Base-by-base conservation (phyloP, 1,140 invertebrate genomes). In the Dinoponera quadriceps region DNA sequence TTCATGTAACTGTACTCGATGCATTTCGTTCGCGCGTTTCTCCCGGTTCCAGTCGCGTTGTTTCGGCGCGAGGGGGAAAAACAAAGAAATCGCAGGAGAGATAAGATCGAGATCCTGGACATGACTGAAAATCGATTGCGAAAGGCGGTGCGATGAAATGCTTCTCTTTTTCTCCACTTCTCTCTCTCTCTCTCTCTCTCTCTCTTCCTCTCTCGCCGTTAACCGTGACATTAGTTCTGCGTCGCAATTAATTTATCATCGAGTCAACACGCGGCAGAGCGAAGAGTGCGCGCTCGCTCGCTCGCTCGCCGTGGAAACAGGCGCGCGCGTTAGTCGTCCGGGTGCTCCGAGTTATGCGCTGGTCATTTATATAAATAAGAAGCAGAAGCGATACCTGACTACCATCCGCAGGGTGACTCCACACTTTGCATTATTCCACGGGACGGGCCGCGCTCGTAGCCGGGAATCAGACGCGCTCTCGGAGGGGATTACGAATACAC, bases 361-460 rank as follows among this genome's bases (percentile, higher is more conserved):
- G 90, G 93, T 94, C 94, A 94, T 94, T 94, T 94, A 94, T 94
- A 94, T 94, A 94, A 94, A 94, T 94, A 94, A 94, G 94, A 93
- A 89, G 90, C 90, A 91, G 90, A 93, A 94, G 90, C 92, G 94
- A 94, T 94, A 94, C 93, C 93, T 92, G 92, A 93, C 93, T 94
- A 93, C 93, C 92, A 88, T 90, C 91, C 82, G 65, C 86, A 62
- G 63, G 88, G 91, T 94, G 93, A 94, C 93, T 93, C 57, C 77
- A 93, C 93, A 92, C 91, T 94, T 94, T 93, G 87, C 91, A 94
- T 93, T 92, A 91, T 91, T 84, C 83, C 77, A 75, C 22, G 75
- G 73, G 88, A 90, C 89, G 85, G 38, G 82, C 84, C 85, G 73
- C 71, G 78, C 86, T 83, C 84, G 83, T 80, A 80, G n/a, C 78